Base-by-base conservation (phyloP, 64 coral and sea anemone genomes). In the Orbicella faveolata region DNA sequence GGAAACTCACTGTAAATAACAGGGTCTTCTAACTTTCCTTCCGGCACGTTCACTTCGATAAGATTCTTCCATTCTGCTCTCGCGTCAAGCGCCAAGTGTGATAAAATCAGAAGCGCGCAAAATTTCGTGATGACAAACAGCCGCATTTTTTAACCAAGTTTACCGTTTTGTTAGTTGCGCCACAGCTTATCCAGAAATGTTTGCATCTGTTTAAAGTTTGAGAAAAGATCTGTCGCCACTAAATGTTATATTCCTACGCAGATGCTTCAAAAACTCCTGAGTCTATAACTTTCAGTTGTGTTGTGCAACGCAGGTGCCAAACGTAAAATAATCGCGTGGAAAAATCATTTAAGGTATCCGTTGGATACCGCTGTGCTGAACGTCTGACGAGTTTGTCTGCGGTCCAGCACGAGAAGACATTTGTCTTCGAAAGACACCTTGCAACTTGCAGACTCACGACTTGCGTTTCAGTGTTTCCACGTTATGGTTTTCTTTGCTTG, bases 1-100 rank as follows among this genome's bases (percentile, higher is more conserved):
- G 90, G 83, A 59, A 92, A 67, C 51, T 52, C n/a, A 37, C 30
- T 36, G 51, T 92, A 87, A 80, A 92, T 77, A 25, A 74, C 63
- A 15, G 54, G 87, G 2, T 62, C 83, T 14, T 52, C 77, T 18
- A 83, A 83, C 53, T 92, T 57, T 52, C 65, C 74, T 73, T 92
- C 90, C 14, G 90, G 90, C 6, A 87, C 84, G 34, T 76, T 63
- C 1, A 91, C 73, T 77, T 92, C 21, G 17, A 87, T 59, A 48
- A 92, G 68, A 70, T 68, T 85, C 65, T 85, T 70, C 82, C 82
- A 85, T 52, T 85, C 63, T 23, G 82, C 65, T 15, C 36, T 72
- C 11, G 65, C n/a, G 82, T 20, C 67, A 53, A 33, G 6, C n/a
- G 5, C 19, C 11, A 72, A 25, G n/a, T 68, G 65, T 13, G 72